Base-by-base conservation (phyloP, 2,888 invertebrate species). In the Brachynemurus nebulosus region DNA sequence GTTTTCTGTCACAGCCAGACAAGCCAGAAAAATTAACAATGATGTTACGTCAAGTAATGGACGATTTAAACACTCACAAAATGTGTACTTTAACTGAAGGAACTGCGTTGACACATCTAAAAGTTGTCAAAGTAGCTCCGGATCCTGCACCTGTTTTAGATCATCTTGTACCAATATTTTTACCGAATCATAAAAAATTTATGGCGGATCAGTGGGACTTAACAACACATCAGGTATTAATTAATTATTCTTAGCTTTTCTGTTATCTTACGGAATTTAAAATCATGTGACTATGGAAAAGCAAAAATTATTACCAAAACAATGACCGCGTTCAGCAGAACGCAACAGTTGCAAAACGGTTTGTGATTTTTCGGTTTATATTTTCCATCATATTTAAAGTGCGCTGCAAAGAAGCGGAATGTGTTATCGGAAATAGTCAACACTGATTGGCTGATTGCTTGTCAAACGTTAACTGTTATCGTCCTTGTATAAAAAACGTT, bases 181-280 rank as follows among this genome's bases (percentile, higher is more conserved):
- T 81, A 17, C 56, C 70, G 2, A 76, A 79, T 41, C 66, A 75
- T 9, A 74, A 76, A 38, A 69, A 74, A 16, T 76, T 78, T 21
- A 72, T 76, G 39, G 68, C 73, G 4, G 79, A 84, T 33, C 81
- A 86, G 48, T 93, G 93, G 92, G 95, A 95, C 60, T 73, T 95
- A 23, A 93, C 93, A 1, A 93, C 95, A 1, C 83, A 90, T 61
- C 92, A 92, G 74, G 88, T 86, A 35, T n/a, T n/a, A n/a, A n/a
- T n/a, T n/a, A 21, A 35, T 45, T 23, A 11, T 27, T 27, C 6
- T 23, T 23, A 23, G 6, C 7, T 23, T 9, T 23, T 9, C 9
- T 23, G 9, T 23, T 9, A 23, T 23, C 7, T 23, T 23, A 23
- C 23, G 6, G 9, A 23, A 7, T n/a, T n/a, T n/a, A n/a, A n/a